phyloP scores from a whole-genome alignment of 2,797 vertebrate genomes.

The Thripadectes ignobilis region DNA sequence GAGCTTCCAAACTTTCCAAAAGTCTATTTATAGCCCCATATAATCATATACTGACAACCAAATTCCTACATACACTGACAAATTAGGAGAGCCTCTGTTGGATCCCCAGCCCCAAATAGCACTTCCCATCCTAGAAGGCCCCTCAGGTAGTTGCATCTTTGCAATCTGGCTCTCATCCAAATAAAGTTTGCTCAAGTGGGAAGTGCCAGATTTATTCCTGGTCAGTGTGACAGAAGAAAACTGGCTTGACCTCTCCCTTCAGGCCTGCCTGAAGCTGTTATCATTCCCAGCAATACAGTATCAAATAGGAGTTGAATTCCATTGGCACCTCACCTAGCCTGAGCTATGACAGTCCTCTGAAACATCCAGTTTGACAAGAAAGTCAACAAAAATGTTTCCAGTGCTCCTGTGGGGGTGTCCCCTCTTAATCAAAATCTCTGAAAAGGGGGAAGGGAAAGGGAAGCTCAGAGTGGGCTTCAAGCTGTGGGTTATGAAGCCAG shows the following conservation, averaged over 20 bases:
- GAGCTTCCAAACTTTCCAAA: conserved; percentile 27
- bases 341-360: background rate
- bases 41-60: background rate
- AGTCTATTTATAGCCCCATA: conserved; percentile 12
- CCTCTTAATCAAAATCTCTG: background rate
- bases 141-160: background rate
- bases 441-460: background rate
- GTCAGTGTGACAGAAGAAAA: background rate
- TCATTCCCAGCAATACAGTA: background rate
- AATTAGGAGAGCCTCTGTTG: background rate
- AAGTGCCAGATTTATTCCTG: background rate
- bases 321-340: background rate
- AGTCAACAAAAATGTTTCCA: background rate
- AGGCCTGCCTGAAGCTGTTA: background rate
- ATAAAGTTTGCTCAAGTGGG: background rate
- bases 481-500: background rate
- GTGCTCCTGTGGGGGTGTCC: background rate
- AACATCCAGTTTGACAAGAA: background rate
- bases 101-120: background rate
- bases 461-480: background rate
- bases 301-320: background rate
- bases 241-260: background rate
- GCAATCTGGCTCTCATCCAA: background rate
- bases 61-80: background rate
- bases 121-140: background rate